These are phyloP conservation scores for Eleginops maclovinus DNA, from an alignment of 2,113 vertebrate species.

Conservation along the genomic window DNA sequence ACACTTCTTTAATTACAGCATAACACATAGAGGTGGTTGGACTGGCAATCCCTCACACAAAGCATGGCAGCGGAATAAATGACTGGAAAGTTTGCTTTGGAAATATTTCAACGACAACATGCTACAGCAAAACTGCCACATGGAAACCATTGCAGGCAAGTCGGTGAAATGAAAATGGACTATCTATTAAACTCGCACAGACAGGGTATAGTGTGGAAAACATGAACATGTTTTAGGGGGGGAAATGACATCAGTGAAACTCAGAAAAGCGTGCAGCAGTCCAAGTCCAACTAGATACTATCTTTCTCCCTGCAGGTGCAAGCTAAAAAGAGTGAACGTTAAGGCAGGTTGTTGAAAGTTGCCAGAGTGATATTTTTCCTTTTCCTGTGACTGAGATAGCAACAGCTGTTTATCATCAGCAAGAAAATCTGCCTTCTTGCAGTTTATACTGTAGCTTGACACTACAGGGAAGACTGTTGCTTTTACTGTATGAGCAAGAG, in stretches of 20 bases:
- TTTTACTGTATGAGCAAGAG: conserved; percentile 50
- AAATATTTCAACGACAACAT: conserved; percentile 73
- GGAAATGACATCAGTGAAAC: conserved; percentile 58
- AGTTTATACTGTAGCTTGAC: conserved; percentile 56
- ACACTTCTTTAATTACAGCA: conserved; percentile 71
- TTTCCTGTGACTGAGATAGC: conserved; percentile 23
- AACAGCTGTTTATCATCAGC: conserved; percentile 77
- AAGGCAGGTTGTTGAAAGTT: conserved; percentile 62
- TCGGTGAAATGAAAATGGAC: conserved; percentile 66
- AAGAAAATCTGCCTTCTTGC: conserved; percentile 51
- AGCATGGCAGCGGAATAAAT: conserved; percentile 60
- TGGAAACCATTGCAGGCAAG: conserved; percentile 68
- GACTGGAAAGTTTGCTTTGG: conserved; percentile 81
- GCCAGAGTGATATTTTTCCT: conserved; percentile 62
- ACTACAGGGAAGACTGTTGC: conserved; percentile 47
- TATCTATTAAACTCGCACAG: conserved; percentile 59
- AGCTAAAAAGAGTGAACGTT: conserved; percentile 26
- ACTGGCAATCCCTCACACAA: conserved; percentile 50
- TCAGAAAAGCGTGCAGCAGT: conserved; percentile 29
- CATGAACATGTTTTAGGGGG: conserved; percentile 42
- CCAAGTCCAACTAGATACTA: neutral
- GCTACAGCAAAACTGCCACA: conserved; percentile 67
- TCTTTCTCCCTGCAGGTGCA: conserved; percentile 28
- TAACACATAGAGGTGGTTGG: conserved; percentile 57
- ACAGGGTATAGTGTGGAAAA: conserved; percentile 62